Conservation (phyloP, 2,888 invertebrate species). For the Drosophila recens region DNA sequence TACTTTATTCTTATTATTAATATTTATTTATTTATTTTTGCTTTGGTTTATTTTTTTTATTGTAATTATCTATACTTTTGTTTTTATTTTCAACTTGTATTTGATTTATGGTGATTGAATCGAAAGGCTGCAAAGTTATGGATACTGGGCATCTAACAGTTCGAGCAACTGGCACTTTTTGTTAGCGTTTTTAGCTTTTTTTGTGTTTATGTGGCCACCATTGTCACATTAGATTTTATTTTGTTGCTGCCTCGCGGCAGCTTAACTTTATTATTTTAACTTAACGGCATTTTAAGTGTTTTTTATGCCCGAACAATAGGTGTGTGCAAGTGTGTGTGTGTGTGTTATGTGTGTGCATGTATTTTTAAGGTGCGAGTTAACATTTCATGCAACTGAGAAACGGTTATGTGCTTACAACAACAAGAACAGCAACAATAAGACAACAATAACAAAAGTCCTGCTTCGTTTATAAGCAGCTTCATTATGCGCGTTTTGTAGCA, state of each 20-base stretch:
- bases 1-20: not conserved
- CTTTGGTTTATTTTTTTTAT: too few species aligned
- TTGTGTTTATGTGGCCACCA: conserved; percentile 36
- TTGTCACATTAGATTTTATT: conserved; percentile 79
- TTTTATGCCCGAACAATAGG: conserved; percentile 63
- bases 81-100: too few species aligned
- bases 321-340: conserved; percentile 22
- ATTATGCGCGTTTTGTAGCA: conserved; percentile 74
- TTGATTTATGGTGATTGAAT: too few species aligned
- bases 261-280: conserved; percentile 80
- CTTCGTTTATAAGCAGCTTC: conserved; percentile 74
- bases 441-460: conserved; percentile 41
- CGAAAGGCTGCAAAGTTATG: not conserved
- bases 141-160: not conserved
- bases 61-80: too few species aligned
- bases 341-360: not conserved
- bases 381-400: conserved; percentile 61
- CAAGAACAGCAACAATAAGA: conserved; percentile 4
- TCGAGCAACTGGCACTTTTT: not conserved
- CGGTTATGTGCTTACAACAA: conserved; percentile 26
- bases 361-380: conserved; percentile 55
- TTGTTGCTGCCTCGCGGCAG: conserved; percentile 71
- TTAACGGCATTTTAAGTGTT: conserved; percentile 80
- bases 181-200: not conserved
- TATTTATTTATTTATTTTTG: too few species aligned